A percentile compares a stretch with the other conserved stretches of the same genome.
Evolutionary conservation across 2,888 invertebrate genomes (phyloP).

Genomic region (Phorcus lineatus): DNA sequence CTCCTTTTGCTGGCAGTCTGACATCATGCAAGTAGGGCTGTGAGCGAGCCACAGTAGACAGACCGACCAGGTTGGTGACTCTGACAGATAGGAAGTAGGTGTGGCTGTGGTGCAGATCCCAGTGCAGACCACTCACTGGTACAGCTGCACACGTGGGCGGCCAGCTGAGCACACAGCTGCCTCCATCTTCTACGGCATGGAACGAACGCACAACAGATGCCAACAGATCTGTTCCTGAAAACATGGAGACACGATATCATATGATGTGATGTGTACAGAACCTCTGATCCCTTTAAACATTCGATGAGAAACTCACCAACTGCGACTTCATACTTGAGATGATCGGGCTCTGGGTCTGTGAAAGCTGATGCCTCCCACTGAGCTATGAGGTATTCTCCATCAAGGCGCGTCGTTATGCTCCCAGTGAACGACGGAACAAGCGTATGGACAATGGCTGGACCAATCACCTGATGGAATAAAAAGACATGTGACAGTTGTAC

Average conservation of each 20-base stretch:
- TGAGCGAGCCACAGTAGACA: slow-evolving; percentile 26
- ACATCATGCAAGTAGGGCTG: slow-evolving; percentile 34
- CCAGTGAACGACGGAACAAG: slow-evolving; percentile 3
- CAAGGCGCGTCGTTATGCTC: slow-evolving; percentile 19
- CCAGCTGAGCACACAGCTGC: not conserved
- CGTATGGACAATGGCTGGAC: slow-evolving; percentile 40
- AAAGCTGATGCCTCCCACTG: slow-evolving; percentile 43
- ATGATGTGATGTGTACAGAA: too few relatives aligned
- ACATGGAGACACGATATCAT: too few relatives aligned
- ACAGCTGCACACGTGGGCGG: slow-evolving; percentile 37
- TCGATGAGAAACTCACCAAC: slow-evolving; percentile 36
- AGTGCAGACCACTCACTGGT: slow-evolving; percentile 18
- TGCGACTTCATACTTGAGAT: slow-evolving; percentile 38
- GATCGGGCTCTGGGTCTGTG: slow-evolving; percentile 45
- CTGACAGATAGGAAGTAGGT: slow-evolving; percentile 35
- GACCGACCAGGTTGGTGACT: slow-evolving; percentile 35
- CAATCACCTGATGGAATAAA: slow-evolving; percentile 33
- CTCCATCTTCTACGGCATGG: not conserved
- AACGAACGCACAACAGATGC: not conserved
- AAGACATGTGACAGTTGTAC: not conserved
- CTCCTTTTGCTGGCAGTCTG: slow-evolving; percentile 26
- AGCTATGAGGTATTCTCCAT: slow-evolving; percentile 36
- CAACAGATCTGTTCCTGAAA: too few relatives aligned
- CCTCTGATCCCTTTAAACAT: too few relatives aligned
- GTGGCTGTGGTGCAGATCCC: slow-evolving; percentile 34